Base-by-base conservation (phyloP, 2,797 vertebrate species). In the Dryobates pubescens region DNA sequence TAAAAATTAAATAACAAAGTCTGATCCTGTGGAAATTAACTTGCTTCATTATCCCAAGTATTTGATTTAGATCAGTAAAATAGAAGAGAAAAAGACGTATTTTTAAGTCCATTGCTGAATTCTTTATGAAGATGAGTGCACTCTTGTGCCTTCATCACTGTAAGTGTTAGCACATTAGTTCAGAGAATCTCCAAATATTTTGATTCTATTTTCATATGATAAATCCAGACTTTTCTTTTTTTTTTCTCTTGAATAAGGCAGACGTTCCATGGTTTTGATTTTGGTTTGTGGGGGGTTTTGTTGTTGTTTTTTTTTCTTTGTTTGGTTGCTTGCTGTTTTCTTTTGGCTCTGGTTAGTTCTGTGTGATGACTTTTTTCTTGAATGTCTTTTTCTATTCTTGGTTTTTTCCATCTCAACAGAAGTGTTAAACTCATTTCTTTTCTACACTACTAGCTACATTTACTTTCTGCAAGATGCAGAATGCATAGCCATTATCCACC, bases 11-110 rank as follows among this genome's bases (percentile, higher is more conserved):
- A 68, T 62, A 92, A 71, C 51, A 72, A 67, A 75, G 19, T 38
- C 51, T 81, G 45, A 69, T 91, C 57, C 73, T 79, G 53, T n/a
- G 53, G 49, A 93, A 93, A 43, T 1, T 3, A 84, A 34, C 67
- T 74, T 75, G 9, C 56, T 88, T 84, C 59, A 65, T 93, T 94
- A 94, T 93, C 82, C n/a, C 72, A 47, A 93, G 82, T 43, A 24
- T 43, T 93, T 81, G 32, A n/a, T 91, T 88, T 91, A 30, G 53
- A 62, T 82, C 36, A 27, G 22, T 95, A 75, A 89, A 91, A 73
- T 62, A 82, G 51, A 90, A 81, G 61, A 69, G 65, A 72, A 51
- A 65, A 2, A 23, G 10, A 47, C 30, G 11, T 65, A 43, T 71
- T 88, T 88, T 92, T 32, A 65, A 23, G 7, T 64, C 78, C 47